Conservation (phyloP, 2,888 invertebrate genomes). For the Gymnocheta viridis region DNA sequence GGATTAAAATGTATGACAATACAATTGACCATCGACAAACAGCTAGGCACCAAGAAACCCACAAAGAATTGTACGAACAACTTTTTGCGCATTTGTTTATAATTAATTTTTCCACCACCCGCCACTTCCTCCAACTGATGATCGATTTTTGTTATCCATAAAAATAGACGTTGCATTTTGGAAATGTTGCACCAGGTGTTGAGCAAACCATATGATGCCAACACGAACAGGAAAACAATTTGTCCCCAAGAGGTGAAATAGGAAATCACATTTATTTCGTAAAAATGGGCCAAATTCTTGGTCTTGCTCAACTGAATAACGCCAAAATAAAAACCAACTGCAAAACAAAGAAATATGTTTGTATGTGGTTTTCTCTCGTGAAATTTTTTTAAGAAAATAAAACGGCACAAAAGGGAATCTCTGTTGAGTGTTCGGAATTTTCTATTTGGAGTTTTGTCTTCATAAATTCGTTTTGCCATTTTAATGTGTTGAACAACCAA, state of each 20-base stretch:
- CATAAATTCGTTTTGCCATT: too few species aligned
- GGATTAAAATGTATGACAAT: slow-evolving; percentile 72
- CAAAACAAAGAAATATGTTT: not conserved
- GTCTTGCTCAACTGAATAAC: slow-evolving; percentile 67
- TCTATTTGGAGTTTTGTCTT: too few species aligned
- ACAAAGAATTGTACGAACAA: slow-evolving; percentile 71
- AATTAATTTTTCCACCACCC: slow-evolving; percentile 68
- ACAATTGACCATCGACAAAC: slow-evolving; percentile 76
- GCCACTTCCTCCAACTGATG: slow-evolving; percentile 65
- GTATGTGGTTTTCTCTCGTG: not conserved
- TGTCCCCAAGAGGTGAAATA: slow-evolving; percentile 75
- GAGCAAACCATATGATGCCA: slow-evolving; percentile 71
- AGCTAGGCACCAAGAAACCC: slow-evolving; percentile 71
- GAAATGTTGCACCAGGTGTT: slow-evolving; percentile 73
- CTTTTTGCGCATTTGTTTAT: slow-evolving; percentile 65
- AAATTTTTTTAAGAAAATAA: too few species aligned
- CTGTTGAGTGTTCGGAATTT: too few species aligned
- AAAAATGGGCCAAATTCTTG: slow-evolving; percentile 44
- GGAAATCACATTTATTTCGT: slow-evolving; percentile 70
- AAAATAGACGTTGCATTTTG: slow-evolving; percentile 68
- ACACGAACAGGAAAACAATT: slow-evolving; percentile 72
- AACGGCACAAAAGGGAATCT: too few species aligned
- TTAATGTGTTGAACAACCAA: too few species aligned
- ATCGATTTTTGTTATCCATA: slow-evolving; percentile 73
- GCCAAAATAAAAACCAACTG: slow-evolving; percentile 73